Evolutionary conservation across 2,797 vertebrate genomes (phyloP).

Genomic region (Trachurus trachurus): DNA sequence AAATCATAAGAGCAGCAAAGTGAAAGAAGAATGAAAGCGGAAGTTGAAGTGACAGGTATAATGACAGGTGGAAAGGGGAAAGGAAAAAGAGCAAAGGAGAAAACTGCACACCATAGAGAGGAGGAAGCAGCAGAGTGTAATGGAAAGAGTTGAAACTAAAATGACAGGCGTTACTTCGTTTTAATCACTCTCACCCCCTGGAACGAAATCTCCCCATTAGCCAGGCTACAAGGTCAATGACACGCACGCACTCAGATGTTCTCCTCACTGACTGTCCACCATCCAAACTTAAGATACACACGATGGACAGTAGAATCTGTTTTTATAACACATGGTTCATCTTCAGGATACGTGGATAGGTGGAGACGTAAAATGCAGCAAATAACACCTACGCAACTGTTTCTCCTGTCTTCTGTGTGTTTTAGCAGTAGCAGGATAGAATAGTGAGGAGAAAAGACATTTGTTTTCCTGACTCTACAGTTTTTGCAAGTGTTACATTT

Average conservation of each 20-base stretch:
- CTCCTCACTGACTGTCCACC: constrained; percentile 31
- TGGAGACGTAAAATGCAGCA: neutral
- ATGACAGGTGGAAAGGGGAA: neutral
- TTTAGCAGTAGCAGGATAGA: too few relatives aligned
- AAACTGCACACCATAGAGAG: constrained; percentile 43
- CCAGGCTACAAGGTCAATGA: constrained; percentile 75
- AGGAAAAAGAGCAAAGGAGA: neutral
- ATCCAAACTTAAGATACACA: neutral
- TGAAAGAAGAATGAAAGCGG: constrained; percentile 8
- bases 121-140: constrained; percentile 42
- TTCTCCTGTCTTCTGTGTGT: neutral
- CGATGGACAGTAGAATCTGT: neutral
- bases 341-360: neutral
- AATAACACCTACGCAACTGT: neutral
- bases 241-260: constrained; percentile 60
- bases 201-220: constrained; percentile 79
- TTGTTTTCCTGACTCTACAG: too few relatives aligned
- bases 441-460: too few relatives aligned
- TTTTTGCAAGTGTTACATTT: too few relatives aligned
- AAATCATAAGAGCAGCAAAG: neutral
- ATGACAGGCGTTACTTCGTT: constrained; percentile 72
- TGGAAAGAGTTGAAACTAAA: constrained; percentile 73
- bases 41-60: neutral
- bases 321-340: neutral
- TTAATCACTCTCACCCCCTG: constrained; percentile 68